Percentiles rank a stretch among this genome's conserved stretches.
Evolutionary conservation across 2,113 vertebrate genomes (phyloP).

Genomic region (Brachypodius melanocephalos): DNA sequence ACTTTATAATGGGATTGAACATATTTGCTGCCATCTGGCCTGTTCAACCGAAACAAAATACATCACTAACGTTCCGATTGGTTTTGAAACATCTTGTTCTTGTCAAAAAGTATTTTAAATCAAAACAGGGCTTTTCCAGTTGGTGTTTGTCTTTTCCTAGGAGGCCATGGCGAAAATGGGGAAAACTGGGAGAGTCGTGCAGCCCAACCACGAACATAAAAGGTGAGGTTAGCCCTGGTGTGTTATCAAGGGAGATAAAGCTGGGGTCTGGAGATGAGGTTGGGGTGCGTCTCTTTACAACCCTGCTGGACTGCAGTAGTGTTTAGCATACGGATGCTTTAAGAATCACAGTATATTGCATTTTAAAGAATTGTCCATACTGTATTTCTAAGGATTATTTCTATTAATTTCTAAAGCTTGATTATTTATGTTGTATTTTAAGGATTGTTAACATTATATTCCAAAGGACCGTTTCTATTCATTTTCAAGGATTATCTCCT

Average conservation of each 20-base stretch:
- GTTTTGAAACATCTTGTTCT: conserved; percentile 64
- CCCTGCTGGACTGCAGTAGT: neutral
- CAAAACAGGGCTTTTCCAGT: conserved; percentile 48
- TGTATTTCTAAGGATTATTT: neutral
- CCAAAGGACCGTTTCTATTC: rapidly evolving
- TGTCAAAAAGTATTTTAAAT: conserved; percentile 63
- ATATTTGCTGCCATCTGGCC: conserved; percentile 55
- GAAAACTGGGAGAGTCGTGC: conserved; percentile 84
- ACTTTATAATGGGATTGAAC: conserved; percentile 45
- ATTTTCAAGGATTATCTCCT: rapidly evolving
- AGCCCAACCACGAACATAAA: conserved; percentile 77
- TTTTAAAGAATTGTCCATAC: neutral
- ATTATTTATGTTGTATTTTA: neutral
- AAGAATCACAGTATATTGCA: rapidly evolving
- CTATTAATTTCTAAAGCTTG: neutral
- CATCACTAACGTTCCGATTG: conserved; percentile 48
- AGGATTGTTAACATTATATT: rapidly evolving
- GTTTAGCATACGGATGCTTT: neutral
- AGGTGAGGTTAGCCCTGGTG: conserved; percentile 69
- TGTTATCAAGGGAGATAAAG: neutral
- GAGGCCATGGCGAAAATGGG: conserved; percentile 93
- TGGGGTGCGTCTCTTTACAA: neutral
- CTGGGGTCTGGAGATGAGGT: neutral
- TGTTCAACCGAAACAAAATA: conserved; percentile 45
- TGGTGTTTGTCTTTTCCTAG: conserved; percentile 74